Percentiles rank a stretch among this genome's conserved stretches.
phyloP scores from a whole-genome alignment of 2,797 vertebrate species.

The Masticophis lateralis region DNA sequence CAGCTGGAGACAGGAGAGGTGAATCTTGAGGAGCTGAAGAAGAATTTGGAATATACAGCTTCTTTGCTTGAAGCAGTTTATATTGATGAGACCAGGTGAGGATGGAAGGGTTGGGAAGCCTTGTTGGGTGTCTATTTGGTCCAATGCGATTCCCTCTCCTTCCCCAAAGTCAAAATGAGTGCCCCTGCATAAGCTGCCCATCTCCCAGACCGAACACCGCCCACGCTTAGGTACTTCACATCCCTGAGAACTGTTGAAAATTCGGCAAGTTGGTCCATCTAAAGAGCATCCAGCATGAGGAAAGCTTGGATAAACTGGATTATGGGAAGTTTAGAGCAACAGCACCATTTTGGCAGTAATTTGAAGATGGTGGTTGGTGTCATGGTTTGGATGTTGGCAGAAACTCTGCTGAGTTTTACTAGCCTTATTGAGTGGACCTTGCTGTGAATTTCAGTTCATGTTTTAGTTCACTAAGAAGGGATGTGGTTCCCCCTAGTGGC shows the following conservation, averaged over 20 bases:
- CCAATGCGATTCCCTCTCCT: neutral
- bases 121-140: neutral
- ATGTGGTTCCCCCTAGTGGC: neutral
- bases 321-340: neutral
- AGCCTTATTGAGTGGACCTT: neutral
- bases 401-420: neutral
- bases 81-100: slow-evolving; percentile 85
- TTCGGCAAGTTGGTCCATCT: neutral
- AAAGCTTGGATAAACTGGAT: neutral
- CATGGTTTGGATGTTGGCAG: neutral
- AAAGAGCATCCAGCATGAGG: neutral
- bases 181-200: neutral
- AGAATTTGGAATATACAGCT: slow-evolving; percentile 86
- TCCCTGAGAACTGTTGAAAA: neutral
- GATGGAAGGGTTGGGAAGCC: neutral
- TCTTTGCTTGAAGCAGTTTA: slow-evolving; percentile 87
- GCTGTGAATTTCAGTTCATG: neutral
- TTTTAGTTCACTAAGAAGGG: neutral
- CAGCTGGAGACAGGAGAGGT: slow-evolving; percentile 86
- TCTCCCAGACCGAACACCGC: neutral
- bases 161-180: neutral
- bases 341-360: neutral
- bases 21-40: slow-evolving; percentile 85
- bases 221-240: neutral
- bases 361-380: neutral